Evolutionary conservation across 2,113 vertebrate species (phyloP), one percentile per base, ranked within the genome.

Genomic region (Chlorodrepanis virens): DNA sequence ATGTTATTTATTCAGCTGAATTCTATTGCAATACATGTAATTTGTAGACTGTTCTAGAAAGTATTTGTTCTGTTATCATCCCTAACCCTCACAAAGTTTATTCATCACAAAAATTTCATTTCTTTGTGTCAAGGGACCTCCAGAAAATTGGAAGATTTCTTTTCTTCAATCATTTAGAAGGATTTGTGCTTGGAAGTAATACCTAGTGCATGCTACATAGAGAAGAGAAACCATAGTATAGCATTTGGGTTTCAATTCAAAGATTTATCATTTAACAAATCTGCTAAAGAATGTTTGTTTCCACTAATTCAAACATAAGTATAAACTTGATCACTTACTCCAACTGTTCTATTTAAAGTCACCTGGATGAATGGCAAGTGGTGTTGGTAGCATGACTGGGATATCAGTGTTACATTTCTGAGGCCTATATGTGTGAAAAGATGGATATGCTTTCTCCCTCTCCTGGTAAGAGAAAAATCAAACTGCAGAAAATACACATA

Each of bases 1-100:
- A 89, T 78, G 42, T 78, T 95, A 90, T 96, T 97, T 97, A 94
- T 97, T 93, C 89, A 93, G 68, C 83, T 75, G 64, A 45, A 90
- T 91, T 92, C 44, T 90, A 25, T 93, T 95, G 94, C n/a, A 67
- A 31, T 84, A 18, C 14, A 60, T 24, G 49, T 61, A 78, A 87
- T 89, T 81, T 54, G 31, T 69, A 82, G n/a, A 60, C 57, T 56
- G 27, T 68, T 86, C 49, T 25, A 69, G 24, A 89, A 22, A 50
- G 2, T 11, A 72, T 91, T 96, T 92, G 60, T 50, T 96, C 79
- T 78, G 4, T 80, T 96, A 94, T 53, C 27, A 65, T 52, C 18
- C 29, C 42, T 87, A 83, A 61, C 37, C 10, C 27, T 94, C 84
- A 52, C 31, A 70, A 96, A 93, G 27, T 92, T 80, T 87, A 83